Percentiles rank a stretch among this genome's conserved stretches.
Conservation (phyloP, 2,113 vertebrate species). For the Rafetus swinhoei region DNA sequence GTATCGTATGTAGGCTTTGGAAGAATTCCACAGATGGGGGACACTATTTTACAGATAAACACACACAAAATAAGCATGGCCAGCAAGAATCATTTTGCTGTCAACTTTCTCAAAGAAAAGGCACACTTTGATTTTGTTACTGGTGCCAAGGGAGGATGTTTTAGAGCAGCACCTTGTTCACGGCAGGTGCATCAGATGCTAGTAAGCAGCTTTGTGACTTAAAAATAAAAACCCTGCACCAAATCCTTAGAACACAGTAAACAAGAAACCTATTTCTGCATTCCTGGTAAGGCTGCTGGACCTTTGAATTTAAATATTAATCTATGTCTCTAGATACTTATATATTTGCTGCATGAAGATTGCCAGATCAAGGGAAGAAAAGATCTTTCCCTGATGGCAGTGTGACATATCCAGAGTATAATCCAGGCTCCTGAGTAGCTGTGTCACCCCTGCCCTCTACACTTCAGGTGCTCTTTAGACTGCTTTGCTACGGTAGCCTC, state of each 20-base stretch:
- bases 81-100: slow-evolving; percentile 10
- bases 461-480: not conserved
- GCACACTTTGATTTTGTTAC: slow-evolving; percentile 40
- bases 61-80: not conserved
- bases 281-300: not conserved
- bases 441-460: not conserved
- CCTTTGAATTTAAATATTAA: slow-evolving; percentile 30
- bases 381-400: not conserved
- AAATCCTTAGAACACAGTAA: not conserved
- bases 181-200: not conserved
- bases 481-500: not conserved
- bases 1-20: slow-evolving; percentile 56
- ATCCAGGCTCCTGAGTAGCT: not conserved
- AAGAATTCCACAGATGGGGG: slow-evolving; percentile 41
- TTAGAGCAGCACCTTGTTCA: not conserved
- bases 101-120: slow-evolving; percentile 25
- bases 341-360: not conserved
- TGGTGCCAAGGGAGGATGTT: slow-evolving; percentile 7
- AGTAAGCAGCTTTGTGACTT: slow-evolving; percentile 21
- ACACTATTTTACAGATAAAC: not conserved
- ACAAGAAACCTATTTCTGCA: not conserved
- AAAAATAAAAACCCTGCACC: not conserved
- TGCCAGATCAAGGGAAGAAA: not conserved
- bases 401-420: not conserved
- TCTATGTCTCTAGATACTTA: not conserved